Evolutionary conservation across 1,140 invertebrate species (phyloP), one percentile per base, ranked within the genome.

Genomic region (Magallana ariakensis): DNA sequence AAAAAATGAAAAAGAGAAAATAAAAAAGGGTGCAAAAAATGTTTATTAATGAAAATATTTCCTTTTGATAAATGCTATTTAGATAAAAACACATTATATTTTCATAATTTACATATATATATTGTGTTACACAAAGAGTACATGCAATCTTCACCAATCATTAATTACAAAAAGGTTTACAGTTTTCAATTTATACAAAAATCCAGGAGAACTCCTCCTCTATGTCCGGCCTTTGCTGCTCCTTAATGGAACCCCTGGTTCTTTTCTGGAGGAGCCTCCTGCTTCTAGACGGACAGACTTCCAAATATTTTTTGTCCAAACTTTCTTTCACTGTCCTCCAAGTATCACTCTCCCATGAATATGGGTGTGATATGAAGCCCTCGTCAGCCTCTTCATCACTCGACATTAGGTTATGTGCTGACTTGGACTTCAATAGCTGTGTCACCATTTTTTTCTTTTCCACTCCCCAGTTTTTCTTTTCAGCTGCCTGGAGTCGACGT

Each of bases 231-330:
- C 15, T 55, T 16, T 81, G 22, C 26, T 55, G 33, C 13, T 81
- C 80, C 80, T 55, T 33, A 33, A 33, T 33, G 33, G 33, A 33
- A 33, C 33, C 33, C 33, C 33, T 33, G 33, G 33, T 81, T 55
- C 80, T 81, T 55, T 53, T 81, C 80, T 53, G 53, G 80, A 81
- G 80, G 15, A 81, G 33, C 53, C 80, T 46, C 53, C 53, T 81
- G 80, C 80, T 81, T 55, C 80, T 46, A 22, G 22, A 46, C 46
- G 80, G 80, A 81, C 26, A 81, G 11, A 81, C 46, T 46, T 81
- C 33, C 53, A 81, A 33, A 81, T 81, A 81, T 81, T 81, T 26
- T 81, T 81, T 81, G 26, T 81, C 80, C 33, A 81, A n/a, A 81
- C 33, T 55, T 33, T 33, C 33, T 33, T 33, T 33, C 3, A 33